Base-by-base conservation (phyloP, 2,113 vertebrate species). In the Callospermophilus lateralis region DNA sequence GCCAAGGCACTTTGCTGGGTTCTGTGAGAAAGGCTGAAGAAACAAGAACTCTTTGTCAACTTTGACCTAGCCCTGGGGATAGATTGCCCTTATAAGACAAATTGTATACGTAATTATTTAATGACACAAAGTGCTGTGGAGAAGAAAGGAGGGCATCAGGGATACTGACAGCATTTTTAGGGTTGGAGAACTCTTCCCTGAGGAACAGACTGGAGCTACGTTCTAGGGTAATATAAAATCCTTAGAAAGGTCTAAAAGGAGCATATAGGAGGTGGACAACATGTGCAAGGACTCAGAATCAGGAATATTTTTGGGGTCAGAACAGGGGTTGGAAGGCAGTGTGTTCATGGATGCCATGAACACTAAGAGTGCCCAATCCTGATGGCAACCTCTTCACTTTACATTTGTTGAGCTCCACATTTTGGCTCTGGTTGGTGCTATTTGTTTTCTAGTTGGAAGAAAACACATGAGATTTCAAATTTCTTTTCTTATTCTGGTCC, bases 11-110 rank as follows among this genome's bases (percentile, higher is more conserved):
- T 91, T 90, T 42, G 85, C 39, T 45, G 10, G 12, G 63, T 58
- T 37, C 42, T 63, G n/a, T 2, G 1, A 28, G 7, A 17, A 16
- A 15, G 73, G 19, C 6, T 73, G 42, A 67, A 83, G 6, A 76
- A 79, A 26, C 4, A 91, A 58, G 39, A 87, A 37, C 8, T 19
- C 83, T 83, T 68, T 48, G 73, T 86, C 34, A 63, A 79, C 19
- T 19, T 22, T 84, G 55, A 4, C 0, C 61, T 74, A 4, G 0
- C 0, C 22, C 53, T 73, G 3, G 22, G 13, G 15, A 6, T 61
- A 28, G 58, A 63, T 19, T 34, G 37, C 68, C 65, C 19, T 67
- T 42, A 0, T 11, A 9, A 32, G 15, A 70, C 63, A 73, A 81
- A n/a, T 13, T 51, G 11, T 4, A 42, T 53, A 51, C n/a, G 42